Evolutionary conservation across 1,140 invertebrate genomes (phyloP).

Genomic region (Monomorium pharaonis): DNA sequence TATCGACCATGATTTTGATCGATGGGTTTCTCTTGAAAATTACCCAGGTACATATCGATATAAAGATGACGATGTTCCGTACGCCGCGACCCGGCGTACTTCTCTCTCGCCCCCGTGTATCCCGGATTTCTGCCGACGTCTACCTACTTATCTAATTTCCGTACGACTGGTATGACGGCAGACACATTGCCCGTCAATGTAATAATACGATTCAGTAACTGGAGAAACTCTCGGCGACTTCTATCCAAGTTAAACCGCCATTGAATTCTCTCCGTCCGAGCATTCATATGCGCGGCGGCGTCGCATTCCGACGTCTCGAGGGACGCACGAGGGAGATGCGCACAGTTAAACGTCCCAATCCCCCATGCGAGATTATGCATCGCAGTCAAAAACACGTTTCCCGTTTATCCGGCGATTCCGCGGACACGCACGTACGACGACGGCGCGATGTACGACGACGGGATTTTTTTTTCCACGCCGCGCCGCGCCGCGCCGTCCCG

Average conservation of each 20-base stretch:
- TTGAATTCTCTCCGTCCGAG: constrained; percentile 18
- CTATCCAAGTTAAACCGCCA: not conserved
- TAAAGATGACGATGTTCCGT: not conserved
- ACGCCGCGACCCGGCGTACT: not conserved
- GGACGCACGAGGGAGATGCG: constrained; percentile 3
- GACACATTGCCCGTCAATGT: not conserved
- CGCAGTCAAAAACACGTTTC: constrained; percentile 44
- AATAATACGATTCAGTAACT: constrained; percentile 22
- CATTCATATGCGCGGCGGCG: not conserved
- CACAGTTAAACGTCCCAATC: constrained; percentile 30
- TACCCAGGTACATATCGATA: not conserved
- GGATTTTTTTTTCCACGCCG: not conserved
- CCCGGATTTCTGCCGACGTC: not conserved
- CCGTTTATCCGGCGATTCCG: constrained; percentile 34
- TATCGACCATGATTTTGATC: constrained; percentile 18
- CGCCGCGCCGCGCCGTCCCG: not conserved
- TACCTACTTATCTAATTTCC: constrained; percentile 10
- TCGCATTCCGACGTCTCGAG: constrained; percentile 38
- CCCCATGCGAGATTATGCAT: constrained; percentile 13
- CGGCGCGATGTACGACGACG: not conserved
- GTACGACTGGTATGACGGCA: not conserved
- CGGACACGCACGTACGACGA: constrained; percentile 7
- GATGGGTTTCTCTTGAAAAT: constrained; percentile 13
- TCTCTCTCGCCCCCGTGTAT: not conserved
- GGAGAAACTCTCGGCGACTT: not conserved